phyloP scores from a whole-genome alignment of 2,797 vertebrate species.

The Aulostomus chinensis region DNA sequence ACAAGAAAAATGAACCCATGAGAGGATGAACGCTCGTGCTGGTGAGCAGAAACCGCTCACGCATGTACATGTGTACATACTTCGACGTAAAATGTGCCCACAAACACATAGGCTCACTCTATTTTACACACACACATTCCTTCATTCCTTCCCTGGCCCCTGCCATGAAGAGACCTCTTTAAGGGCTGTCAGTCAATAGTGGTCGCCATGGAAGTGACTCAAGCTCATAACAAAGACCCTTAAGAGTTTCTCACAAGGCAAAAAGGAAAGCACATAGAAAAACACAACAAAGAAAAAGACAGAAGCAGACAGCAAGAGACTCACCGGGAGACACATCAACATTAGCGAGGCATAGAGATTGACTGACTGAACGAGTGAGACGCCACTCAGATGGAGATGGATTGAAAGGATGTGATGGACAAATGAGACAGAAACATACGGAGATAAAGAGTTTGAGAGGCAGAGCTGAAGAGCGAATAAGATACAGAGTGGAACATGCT shows the following conservation, averaged over 20 bases:
- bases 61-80: slow-evolving; percentile 37
- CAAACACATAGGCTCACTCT: slow-evolving; percentile 26
- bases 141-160: slow-evolving; percentile 65
- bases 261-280: slow-evolving; percentile 59
- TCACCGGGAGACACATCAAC: slow-evolving; percentile 49
- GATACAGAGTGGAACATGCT: slow-evolving; percentile 7
- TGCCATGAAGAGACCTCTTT: slow-evolving; percentile 80
- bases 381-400: slow-evolving; percentile 58
- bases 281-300: slow-evolving; percentile 60
- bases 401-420: slow-evolving; percentile 68
- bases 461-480: slow-evolving; percentile 30
- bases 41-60: slow-evolving; percentile 42
- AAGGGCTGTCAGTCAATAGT: slow-evolving; percentile 77
- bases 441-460: slow-evolving; percentile 55
- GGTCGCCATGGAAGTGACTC: slow-evolving; percentile 77
- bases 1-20: slow-evolving; percentile 82
- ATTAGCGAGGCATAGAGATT: slow-evolving; percentile 35
- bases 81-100: slow-evolving; percentile 28
- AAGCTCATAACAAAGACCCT: slow-evolving; percentile 73
- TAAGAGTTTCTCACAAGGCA: slow-evolving; percentile 75
- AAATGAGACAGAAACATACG: slow-evolving; percentile 68
- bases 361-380: slow-evolving; percentile 57
- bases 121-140: slow-evolving; percentile 58
- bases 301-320: slow-evolving; percentile 59
- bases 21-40: slow-evolving; percentile 46